A percentile compares a stretch with the other conserved stretches of the same genome.
phyloP scores from a whole-genome alignment of 2,888 invertebrate species.

The Cantharis lateralis region DNA sequence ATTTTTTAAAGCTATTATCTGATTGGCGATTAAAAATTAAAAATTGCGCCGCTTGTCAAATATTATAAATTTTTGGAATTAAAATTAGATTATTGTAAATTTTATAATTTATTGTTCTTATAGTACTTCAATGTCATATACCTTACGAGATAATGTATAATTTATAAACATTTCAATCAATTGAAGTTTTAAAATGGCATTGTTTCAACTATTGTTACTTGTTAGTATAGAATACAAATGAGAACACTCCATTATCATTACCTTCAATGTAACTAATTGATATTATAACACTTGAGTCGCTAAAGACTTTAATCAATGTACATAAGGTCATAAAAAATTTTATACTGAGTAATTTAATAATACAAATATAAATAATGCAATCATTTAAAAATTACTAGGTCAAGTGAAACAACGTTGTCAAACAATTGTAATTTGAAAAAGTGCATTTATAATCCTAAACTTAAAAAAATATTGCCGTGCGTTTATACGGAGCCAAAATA shows the following conservation, averaged over 20 bases:
- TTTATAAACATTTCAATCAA: neutral
- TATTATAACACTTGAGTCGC: neutral
- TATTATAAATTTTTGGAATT: neutral
- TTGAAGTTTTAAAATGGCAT: neutral
- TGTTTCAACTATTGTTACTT: neutral
- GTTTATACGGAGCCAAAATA: neutral
- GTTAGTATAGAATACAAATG: neutral
- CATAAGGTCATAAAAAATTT: neutral
- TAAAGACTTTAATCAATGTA: neutral
- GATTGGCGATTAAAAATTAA: too few relatives aligned
- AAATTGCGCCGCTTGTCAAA: neutral
- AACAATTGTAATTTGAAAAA: conserved; percentile 15
- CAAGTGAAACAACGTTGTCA: conserved; percentile 25
- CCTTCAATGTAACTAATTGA: neutral
- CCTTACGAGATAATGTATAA: neutral
- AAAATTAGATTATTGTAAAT: neutral
- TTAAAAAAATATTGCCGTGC: neutral
- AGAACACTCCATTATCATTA: neutral
- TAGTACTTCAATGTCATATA: neutral
- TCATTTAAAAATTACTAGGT: conserved; percentile 26
- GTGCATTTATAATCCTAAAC: neutral
- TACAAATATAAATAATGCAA: neutral
- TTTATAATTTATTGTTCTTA: neutral
- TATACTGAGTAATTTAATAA: neutral
- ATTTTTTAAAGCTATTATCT: too few relatives aligned